Percentiles rank a stretch among this genome's conserved stretches.
Conservation (phyloP, 2,888 invertebrate species). For the Colletes collaris region DNA sequence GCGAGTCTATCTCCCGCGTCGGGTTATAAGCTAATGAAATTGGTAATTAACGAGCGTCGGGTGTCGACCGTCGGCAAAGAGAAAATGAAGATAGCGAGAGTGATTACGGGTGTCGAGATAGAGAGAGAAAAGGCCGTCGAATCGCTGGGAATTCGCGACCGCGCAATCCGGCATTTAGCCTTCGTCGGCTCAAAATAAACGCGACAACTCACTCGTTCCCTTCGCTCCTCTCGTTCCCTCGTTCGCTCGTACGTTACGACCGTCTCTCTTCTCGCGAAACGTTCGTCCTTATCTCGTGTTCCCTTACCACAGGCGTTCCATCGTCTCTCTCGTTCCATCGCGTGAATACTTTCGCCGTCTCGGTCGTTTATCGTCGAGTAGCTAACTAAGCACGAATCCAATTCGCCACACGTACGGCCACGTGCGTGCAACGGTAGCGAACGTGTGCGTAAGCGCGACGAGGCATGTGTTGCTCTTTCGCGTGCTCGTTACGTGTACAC, state of each 20-base stretch:
- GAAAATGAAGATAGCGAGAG: slow-evolving; percentile 25
- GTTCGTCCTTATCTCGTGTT: slow-evolving; percentile 18
- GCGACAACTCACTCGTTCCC: slow-evolving; percentile 72
- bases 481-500: slow-evolving; percentile 36
- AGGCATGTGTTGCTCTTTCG: slow-evolving; percentile 35
- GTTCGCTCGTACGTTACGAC: slow-evolving; percentile 8
- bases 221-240: slow-evolving; percentile 16
- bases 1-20: neutral
- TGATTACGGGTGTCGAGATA: slow-evolving; percentile 29
- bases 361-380: slow-evolving; percentile 46
- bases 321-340: slow-evolving; percentile 12
- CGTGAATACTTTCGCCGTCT: slow-evolving; percentile 46
- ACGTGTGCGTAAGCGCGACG: slow-evolving; percentile 12
- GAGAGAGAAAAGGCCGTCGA: slow-evolving; percentile 55
- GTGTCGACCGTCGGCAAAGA: neutral
- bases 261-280: slow-evolving; percentile 28
- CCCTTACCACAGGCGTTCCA: neutral
- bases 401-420: slow-evolving; percentile 52
- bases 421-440: slow-evolving; percentile 30
- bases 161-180: slow-evolving; percentile 74
- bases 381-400: slow-evolving; percentile 54
- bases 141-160: slow-evolving; percentile 72
- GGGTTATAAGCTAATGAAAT: slow-evolving; percentile 10
- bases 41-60: slow-evolving; percentile 19
- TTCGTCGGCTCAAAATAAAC: slow-evolving; percentile 79